A percentile compares a stretch with the other conserved stretches of the same genome.
Evolutionary conservation across 2,797 vertebrate genomes (phyloP).

Genomic region (Salmo trutta): DNA sequence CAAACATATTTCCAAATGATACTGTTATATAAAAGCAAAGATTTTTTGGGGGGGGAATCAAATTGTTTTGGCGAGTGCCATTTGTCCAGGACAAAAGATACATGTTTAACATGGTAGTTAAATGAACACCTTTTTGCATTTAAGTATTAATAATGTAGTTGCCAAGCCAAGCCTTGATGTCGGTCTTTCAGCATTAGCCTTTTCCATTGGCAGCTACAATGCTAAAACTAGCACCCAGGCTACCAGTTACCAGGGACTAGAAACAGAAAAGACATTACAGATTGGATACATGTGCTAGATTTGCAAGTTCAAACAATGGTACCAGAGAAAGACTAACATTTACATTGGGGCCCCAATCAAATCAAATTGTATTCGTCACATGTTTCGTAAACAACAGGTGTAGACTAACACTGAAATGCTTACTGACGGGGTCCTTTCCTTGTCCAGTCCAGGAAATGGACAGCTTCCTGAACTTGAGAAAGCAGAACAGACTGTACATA

Average conservation of each 20-base stretch:
- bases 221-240: slow-evolving; percentile 54
- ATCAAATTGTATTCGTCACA: too few species aligned
- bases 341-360: slow-evolving; percentile 64
- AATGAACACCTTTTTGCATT: slow-evolving; percentile 78
- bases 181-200: slow-evolving; percentile 68
- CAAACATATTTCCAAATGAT: slow-evolving; percentile 67
- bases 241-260: slow-evolving; percentile 56
- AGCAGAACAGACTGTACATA: slow-evolving; percentile 10
- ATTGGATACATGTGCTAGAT: slow-evolving; percentile 54
- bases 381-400: neutral
- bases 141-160: slow-evolving; percentile 76
- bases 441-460: slow-evolving; percentile 33
- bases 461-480: slow-evolving; percentile 11
- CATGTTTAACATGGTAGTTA: slow-evolving; percentile 85
- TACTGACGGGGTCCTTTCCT: neutral
- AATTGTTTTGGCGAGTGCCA: slow-evolving; percentile 83
- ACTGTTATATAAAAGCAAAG: slow-evolving; percentile 62
- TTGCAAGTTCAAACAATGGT: slow-evolving; percentile 94
- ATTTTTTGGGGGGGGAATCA: slow-evolving; percentile 52
- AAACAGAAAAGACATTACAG: slow-evolving; percentile 61
- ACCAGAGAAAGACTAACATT: slow-evolving; percentile 71
- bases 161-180: slow-evolving; percentile 70
- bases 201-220: slow-evolving; percentile 51
- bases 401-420: too few species aligned
- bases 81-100: slow-evolving; percentile 83